Evolutionary conservation across 2,113 vertebrate species (phyloP).

Genomic region (Dicrurus megarhynchus): DNA sequence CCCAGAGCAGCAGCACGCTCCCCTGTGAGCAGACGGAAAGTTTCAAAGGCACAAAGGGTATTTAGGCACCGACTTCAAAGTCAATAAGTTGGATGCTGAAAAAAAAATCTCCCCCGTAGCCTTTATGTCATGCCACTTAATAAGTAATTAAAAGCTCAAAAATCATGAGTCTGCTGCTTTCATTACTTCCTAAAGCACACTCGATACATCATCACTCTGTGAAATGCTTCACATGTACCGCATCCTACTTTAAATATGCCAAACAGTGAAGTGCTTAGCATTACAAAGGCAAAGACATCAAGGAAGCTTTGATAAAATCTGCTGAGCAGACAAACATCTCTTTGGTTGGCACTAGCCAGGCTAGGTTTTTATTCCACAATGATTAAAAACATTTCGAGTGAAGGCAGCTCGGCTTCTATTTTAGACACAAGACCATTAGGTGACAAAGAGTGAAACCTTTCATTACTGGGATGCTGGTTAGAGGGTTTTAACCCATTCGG

Average conservation of each 20-base stretch:
- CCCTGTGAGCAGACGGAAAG: slow-evolving; percentile 41
- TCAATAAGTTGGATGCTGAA: slow-evolving; percentile 58
- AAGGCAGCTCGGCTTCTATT: slow-evolving; percentile 51
- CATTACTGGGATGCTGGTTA: background rate
- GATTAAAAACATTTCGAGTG: slow-evolving; percentile 56
- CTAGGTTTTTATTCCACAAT: slow-evolving; percentile 59
- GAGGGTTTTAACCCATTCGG: slow-evolving; percentile 39
- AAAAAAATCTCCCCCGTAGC: slow-evolving; percentile 63
- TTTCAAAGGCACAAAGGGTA: slow-evolving; percentile 68
- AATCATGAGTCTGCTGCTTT: slow-evolving; percentile 70
- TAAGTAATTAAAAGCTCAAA: slow-evolving; percentile 70
- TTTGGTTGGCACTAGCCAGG: slow-evolving; percentile 62
- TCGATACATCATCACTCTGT: slow-evolving; percentile 62
- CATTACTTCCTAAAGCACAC: slow-evolving; percentile 65
- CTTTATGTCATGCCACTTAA: slow-evolving; percentile 68
- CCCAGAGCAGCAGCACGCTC: slow-evolving; percentile 46
- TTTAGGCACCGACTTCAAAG: slow-evolving; percentile 67
- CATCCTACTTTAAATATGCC: slow-evolving; percentile 68
- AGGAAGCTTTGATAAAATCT: slow-evolving; percentile 72
- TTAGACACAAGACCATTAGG: slow-evolving; percentile 51
- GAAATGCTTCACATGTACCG: slow-evolving; percentile 59
- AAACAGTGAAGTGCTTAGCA: slow-evolving; percentile 66
- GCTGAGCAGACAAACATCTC: slow-evolving; percentile 69
- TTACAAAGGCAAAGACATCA: slow-evolving; percentile 70
- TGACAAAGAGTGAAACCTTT: slow-evolving; percentile 56